Evolutionary conservation across 2,113 vertebrate genomes (phyloP).

Genomic region (Odocoileus hemionus): DNA sequence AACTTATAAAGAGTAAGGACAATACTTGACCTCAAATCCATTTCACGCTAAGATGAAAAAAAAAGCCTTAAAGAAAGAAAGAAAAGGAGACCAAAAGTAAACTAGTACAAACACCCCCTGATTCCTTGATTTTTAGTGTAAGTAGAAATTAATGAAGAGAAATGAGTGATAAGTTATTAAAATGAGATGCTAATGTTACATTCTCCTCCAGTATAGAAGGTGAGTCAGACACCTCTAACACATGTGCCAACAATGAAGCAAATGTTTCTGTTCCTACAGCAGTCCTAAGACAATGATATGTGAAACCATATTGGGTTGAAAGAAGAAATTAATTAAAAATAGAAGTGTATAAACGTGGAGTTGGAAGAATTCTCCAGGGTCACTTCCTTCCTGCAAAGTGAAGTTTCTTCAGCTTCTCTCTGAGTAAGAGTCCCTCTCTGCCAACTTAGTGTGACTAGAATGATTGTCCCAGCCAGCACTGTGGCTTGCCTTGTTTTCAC

Average conservation of each 20-base stretch:
- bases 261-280: constrained; percentile 41
- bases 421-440: constrained; percentile 33
- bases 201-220: constrained; percentile 18
- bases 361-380: constrained; percentile 47
- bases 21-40: neutral
- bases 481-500: constrained; percentile 19
- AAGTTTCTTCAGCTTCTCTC: constrained; percentile 49
- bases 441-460: constrained; percentile 48
- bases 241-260: constrained; percentile 35
- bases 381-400: constrained; percentile 38
- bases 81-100: neutral
- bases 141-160: neutral
- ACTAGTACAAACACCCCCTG: neutral
- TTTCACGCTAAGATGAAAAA: neutral
- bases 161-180: neutral
- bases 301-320: constrained; percentile 68
- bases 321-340: constrained; percentile 74
- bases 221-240: constrained; percentile 8
- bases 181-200: neutral
- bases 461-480: constrained; percentile 32
- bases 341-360: constrained; percentile 55
- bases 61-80: neutral
- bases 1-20: neutral
- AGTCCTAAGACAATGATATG: constrained; percentile 56
- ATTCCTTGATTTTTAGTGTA: constrained; percentile 7